Evolutionary conservation across 2,888 invertebrate species (phyloP), one percentile per base, ranked within the genome.

Genomic region (Limnephilus auricula): DNA sequence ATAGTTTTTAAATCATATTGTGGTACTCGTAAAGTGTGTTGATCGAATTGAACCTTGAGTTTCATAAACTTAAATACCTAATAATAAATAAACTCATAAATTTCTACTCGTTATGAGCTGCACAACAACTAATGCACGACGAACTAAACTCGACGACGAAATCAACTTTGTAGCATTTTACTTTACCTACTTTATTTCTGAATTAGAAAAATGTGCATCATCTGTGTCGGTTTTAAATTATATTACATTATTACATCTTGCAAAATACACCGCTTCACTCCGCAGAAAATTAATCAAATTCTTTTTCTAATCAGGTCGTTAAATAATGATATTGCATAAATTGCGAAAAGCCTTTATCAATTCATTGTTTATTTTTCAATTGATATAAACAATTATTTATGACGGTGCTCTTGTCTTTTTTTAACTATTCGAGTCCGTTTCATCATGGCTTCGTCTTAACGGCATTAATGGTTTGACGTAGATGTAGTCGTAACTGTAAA

Each of bases 251-350:
- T 15, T 18, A 6, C 5, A 6, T 65, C 65, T 65, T 25, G 37
- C 40, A 13, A n/a, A 10, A 84, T 37, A 15, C 40, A n/a, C 37
- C 25, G n/a, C 84, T 32, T 84, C 84, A 25, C 40, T 37, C 25
- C 9, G 25, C 84, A 10, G 37, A 37, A 84, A 25, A 84, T 84
- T 84, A 84, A 84, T 84, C 40, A 84, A 32, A 84, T n/a, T 34
- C 25, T 15, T 9, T 4, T 65, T 40, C 84, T 0, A 25, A n/a
- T 37, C 34, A 37, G 32, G 37, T 83, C 83, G 83, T 83, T 83
- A 83, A 83, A 83, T 83, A 83, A 83, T 83, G 4, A 83, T 79
- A 30, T 12, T n/a, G 30, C 30, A n/a, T 79, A 50, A 13, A 18
- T 2, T 9, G 6, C 4, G 0, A n/a, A 4, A 65, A 18, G 50